Percentiles rank a stretch among this genome's conserved stretches.
Conservation (phyloP, 1,140 invertebrate species). For the Macrotrachela quadricornifera region DNA sequence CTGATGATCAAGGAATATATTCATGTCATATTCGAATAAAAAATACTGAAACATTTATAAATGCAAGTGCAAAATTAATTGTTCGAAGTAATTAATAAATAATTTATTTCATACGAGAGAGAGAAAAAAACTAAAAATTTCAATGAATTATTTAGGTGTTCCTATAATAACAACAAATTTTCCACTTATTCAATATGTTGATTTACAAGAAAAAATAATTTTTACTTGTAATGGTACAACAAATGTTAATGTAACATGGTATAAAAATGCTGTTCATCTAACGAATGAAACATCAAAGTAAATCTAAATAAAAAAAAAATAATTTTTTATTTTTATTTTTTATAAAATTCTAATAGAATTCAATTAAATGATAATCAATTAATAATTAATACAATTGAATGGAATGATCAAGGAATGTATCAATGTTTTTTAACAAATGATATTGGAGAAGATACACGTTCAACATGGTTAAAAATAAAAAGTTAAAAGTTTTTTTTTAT, state of each 20-base stretch:
- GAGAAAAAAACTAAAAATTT: too few species aligned
- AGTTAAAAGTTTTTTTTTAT: too few species aligned
- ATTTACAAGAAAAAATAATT: too few species aligned
- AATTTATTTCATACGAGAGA: too few species aligned
- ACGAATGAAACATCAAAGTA: not conserved
- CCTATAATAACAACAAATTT: too few species aligned
- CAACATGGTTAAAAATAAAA: constrained; percentile 64
- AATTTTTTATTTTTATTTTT: not conserved
- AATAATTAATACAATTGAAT: constrained; percentile 50
- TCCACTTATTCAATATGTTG: too few species aligned
- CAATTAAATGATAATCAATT: not conserved
- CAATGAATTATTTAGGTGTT: too few species aligned
- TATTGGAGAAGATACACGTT: constrained; percentile 63
- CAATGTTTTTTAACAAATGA: constrained; percentile 73
- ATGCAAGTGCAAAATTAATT: too few species aligned
- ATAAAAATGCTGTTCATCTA: constrained; percentile 4
- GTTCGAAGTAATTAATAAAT: too few species aligned
- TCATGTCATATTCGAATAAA: too few species aligned
- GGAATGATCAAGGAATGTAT: constrained; percentile 74
- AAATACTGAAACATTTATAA: too few species aligned
- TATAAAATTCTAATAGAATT: not conserved
- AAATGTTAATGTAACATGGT: constrained; percentile 8
- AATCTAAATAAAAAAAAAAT: not conserved
- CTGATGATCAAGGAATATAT: too few species aligned
- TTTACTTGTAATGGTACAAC: constrained; percentile 5